These are phyloP conservation scores for Parnassius apollo DNA, from an alignment of 2,888 invertebrate species.

Conservation along the genomic window DNA sequence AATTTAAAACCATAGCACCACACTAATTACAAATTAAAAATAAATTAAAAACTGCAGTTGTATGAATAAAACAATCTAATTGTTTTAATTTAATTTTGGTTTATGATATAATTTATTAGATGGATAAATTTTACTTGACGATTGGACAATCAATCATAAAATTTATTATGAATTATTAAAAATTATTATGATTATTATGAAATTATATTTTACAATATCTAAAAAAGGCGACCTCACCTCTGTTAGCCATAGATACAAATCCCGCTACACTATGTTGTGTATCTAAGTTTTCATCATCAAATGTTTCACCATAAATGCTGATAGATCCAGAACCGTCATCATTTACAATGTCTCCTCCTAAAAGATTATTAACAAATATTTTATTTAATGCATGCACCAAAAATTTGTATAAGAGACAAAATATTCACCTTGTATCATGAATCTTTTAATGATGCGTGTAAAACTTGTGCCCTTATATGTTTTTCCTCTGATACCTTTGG, in stretches of 20 bases:
- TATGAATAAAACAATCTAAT: no score
- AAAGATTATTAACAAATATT: conserved; percentile 31
- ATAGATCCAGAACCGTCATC: conserved; percentile 91
- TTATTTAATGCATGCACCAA: background rate
- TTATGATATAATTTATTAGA: no score
- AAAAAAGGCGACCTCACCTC: conserved; percentile 60
- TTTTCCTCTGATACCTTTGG: conserved; percentile 87
- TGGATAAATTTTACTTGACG: no score
- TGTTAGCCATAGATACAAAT: conserved; percentile 95
- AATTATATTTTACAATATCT: no score
- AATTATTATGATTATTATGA: no score
- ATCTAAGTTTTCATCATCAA: conserved; percentile 92
- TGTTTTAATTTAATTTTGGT: no score
- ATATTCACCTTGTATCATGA: conserved; percentile 93
- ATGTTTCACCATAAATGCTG: conserved; percentile 92
- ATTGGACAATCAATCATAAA: no score
- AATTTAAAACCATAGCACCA: no score
- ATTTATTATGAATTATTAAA: no score
- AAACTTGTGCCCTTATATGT: conserved; percentile 90
- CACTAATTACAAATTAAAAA: no score
- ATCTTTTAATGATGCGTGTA: conserved; percentile 92
- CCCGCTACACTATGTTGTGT: conserved; percentile 91
- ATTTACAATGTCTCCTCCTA: conserved; percentile 91
- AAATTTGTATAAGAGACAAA: background rate
- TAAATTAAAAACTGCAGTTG: no score